These are phyloP conservation scores for Hermatobates lingyangjiaoensis DNA, from an alignment of 1,140 invertebrate species.

Conservation along the genomic window DNA sequence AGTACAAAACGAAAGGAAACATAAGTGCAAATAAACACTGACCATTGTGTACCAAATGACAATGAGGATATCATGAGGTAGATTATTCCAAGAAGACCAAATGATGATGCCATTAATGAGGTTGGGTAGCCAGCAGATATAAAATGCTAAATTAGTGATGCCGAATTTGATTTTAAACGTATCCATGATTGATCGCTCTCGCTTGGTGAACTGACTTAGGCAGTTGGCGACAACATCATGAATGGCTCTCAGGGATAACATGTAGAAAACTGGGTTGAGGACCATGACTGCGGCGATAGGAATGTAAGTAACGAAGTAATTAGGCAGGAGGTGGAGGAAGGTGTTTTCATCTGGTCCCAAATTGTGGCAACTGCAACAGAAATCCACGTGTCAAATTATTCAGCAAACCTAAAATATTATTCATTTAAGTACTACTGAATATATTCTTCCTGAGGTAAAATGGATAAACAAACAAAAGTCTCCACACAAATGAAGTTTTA, in stretches of 20 bases:
- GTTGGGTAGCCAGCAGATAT: conserved; percentile 65
- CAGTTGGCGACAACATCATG: conserved; percentile 32
- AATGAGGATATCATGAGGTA: conserved; percentile 45
- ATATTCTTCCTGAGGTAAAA: too few species aligned
- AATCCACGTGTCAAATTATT: too few species aligned
- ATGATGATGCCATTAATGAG: conserved; percentile 51
- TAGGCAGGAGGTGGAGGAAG: conserved; percentile 48
- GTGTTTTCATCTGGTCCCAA: conserved; percentile 33
- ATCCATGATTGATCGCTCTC: conserved; percentile 48
- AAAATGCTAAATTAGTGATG: conserved; percentile 55
- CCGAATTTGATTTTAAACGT: conserved; percentile 50
- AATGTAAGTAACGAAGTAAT: conserved; percentile 54
- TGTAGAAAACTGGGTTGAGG: conserved; percentile 50
- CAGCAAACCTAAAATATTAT: too few species aligned
- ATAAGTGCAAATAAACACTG: conserved; percentile 18
- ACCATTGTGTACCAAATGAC: conserved; percentile 65
- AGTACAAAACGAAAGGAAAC: not conserved
- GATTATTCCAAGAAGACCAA: conserved; percentile 53
- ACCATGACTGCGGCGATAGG: conserved; percentile 55
- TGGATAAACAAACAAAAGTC: too few species aligned
- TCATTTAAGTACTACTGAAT: too few species aligned
- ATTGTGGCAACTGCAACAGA: conserved; percentile 47
- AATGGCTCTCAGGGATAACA: conserved; percentile 39
- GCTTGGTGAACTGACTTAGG: conserved; percentile 31
- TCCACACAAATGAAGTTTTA: too few species aligned